phyloP scores from a whole-genome alignment of 2,113 vertebrate species.

The Muntiacus reevesi region DNA sequence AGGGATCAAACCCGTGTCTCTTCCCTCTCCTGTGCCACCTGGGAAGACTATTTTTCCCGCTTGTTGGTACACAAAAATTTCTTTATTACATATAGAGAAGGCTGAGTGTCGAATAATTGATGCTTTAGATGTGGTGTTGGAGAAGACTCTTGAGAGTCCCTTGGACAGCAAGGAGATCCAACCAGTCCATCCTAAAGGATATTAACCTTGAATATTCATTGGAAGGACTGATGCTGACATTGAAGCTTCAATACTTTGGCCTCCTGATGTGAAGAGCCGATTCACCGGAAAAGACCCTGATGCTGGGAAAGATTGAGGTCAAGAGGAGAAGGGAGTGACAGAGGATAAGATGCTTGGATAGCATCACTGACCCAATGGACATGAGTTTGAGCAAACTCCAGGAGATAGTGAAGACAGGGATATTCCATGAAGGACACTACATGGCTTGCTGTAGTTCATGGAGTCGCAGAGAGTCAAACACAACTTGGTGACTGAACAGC shows the following conservation, averaged over 20 bases:
- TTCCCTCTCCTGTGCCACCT: neutral
- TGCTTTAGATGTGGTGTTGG: neutral
- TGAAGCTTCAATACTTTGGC: neutral
- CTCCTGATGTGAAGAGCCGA: neutral
- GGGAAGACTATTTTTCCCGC: neutral
- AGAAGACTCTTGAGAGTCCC: neutral
- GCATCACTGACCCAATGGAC: neutral
- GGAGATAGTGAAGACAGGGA: neutral
- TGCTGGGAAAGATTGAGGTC: neutral
- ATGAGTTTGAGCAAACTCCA: neutral
- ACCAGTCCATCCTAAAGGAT: neutral
- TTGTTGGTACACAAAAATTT: neutral
- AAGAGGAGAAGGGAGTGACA: neutral
- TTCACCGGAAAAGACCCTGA: neutral
- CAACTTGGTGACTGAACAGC: neutral
- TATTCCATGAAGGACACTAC: neutral
- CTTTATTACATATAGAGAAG: neutral
- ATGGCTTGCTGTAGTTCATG: neutral
- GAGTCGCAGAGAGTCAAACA: neutral
- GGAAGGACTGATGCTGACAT: neutral
- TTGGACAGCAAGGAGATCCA: neutral
- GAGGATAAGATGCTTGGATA: neutral
- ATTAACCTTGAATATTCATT: neutral
- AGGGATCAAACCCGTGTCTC: neutral
- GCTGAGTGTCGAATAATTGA: neutral